Conservation (phyloP, 2,113 vertebrate genomes). For the Pseudorhombus dupliciocellatus region DNA sequence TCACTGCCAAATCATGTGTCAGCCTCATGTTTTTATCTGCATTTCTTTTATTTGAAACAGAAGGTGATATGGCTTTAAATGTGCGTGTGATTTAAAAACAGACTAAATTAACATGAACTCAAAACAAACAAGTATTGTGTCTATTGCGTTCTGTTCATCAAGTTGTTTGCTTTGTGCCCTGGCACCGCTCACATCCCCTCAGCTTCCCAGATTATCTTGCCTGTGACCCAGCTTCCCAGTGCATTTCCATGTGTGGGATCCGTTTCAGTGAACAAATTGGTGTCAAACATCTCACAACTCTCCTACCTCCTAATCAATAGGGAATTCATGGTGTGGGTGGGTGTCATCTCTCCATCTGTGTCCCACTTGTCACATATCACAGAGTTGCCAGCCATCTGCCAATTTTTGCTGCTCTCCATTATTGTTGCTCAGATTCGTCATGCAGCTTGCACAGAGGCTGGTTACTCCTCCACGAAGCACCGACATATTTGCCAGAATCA, state of each 20-base stretch:
- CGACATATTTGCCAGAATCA: conserved; percentile 33
- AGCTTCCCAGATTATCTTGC: conserved; percentile 25
- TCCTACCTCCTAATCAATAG: conserved; percentile 60
- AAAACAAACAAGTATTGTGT: conserved; percentile 1
- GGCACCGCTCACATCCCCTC: conserved; percentile 13
- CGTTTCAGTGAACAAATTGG: conserved; percentile 56
- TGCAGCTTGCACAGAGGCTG: conserved; percentile 48
- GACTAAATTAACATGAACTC: not conserved
- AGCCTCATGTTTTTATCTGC: conserved; percentile 14
- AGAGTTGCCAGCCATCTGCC: conserved; percentile 63
- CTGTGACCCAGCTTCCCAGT: conserved; percentile 46
- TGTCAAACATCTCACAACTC: conserved; percentile 60
- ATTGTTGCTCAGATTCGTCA: conserved; percentile 47
- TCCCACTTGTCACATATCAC: conserved; percentile 58
- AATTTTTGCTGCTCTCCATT: conserved; percentile 33
- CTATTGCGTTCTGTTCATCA: conserved; percentile 14
- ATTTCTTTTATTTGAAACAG: conserved; percentile 18
- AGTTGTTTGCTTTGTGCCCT: conserved; percentile 16
- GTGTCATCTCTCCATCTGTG: conserved; percentile 69
- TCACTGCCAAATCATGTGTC: conserved; percentile 26
- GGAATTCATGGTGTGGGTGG: conserved; percentile 61
- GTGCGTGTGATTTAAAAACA: conserved; percentile 4
- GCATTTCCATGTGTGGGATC: conserved; percentile 43
- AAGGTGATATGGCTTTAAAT: not conserved
- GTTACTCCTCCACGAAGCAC: conserved; percentile 48